Evolutionary conservation across 2,113 vertebrate genomes (phyloP).

Genomic region (Rostratula benghalensis): DNA sequence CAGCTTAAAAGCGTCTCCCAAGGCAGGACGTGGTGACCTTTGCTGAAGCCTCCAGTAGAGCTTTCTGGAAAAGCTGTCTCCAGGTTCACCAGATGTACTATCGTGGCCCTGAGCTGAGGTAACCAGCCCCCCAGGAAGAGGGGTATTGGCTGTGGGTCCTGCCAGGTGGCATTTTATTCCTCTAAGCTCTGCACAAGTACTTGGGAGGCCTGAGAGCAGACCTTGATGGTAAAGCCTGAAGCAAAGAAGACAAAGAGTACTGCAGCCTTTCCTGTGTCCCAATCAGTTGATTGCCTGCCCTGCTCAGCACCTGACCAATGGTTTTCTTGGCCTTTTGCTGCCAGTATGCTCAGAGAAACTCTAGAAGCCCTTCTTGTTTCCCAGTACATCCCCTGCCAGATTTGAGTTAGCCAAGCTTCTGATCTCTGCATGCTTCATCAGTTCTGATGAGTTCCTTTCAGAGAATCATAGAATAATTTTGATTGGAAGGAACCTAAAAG

Average conservation of each 20-base stretch:
- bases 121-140: background rate
- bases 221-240: background rate
- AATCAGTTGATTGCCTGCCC: background rate
- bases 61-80: background rate
- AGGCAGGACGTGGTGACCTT: background rate
- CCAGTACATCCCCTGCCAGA: too few species aligned
- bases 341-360: background rate
- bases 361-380: background rate
- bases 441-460: background rate
- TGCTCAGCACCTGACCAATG: fast-evolving
- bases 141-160: background rate
- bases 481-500: too few species aligned
- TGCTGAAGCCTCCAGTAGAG: background rate
- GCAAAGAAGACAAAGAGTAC: background rate
- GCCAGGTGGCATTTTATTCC: background rate
- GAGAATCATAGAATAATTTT: too few species aligned
- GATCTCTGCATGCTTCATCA: background rate
- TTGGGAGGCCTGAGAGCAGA: background rate
- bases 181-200: background rate
- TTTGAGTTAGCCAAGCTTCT: background rate
- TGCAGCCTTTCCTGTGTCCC: background rate
- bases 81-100: background rate
- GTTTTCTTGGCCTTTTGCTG: background rate
- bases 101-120: background rate
- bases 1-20: background rate